Conservation (phyloP, 2,113 vertebrate species). For the Poicephalus gulielmi region DNA sequence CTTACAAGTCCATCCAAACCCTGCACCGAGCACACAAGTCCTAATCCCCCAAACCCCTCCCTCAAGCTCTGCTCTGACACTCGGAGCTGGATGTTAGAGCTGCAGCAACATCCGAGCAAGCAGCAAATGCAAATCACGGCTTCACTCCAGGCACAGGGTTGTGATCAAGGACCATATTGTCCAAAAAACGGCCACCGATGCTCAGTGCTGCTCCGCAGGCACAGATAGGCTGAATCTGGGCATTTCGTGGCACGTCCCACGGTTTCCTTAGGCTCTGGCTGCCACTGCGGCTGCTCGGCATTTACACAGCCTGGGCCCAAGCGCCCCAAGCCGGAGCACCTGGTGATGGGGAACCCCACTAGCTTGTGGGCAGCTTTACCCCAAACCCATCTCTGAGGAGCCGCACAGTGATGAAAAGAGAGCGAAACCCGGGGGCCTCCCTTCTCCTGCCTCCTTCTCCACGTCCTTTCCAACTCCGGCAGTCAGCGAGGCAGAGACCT, state of each 20-base stretch:
- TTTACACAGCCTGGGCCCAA: neutral
- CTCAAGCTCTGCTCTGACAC: neutral
- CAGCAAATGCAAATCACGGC: neutral
- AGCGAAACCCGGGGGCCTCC: neutral
- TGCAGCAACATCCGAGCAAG: neutral
- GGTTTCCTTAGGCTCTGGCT: neutral
- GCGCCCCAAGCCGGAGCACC: neutral
- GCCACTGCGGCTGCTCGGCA: neutral
- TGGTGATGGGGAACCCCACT: neutral
- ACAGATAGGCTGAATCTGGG: neutral
- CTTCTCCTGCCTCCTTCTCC: neutral
- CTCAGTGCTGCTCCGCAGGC: neutral
- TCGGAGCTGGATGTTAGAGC: neutral
- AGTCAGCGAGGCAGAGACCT: conserved; percentile 15
- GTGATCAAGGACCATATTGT: neutral
- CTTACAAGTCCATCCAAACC: conserved; percentile 6
- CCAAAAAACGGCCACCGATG: neutral
- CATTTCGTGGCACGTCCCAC: neutral
- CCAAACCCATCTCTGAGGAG: neutral
- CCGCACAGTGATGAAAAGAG: neutral
- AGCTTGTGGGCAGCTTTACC: neutral
- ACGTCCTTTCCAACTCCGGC: neutral
- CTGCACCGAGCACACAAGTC: neutral
- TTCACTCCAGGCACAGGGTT: rapidly evolving
- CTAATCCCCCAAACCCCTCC: neutral